Evolutionary conservation across 2,888 invertebrate genomes (phyloP).

Genomic region (Sarcophaga carnaria): DNA sequence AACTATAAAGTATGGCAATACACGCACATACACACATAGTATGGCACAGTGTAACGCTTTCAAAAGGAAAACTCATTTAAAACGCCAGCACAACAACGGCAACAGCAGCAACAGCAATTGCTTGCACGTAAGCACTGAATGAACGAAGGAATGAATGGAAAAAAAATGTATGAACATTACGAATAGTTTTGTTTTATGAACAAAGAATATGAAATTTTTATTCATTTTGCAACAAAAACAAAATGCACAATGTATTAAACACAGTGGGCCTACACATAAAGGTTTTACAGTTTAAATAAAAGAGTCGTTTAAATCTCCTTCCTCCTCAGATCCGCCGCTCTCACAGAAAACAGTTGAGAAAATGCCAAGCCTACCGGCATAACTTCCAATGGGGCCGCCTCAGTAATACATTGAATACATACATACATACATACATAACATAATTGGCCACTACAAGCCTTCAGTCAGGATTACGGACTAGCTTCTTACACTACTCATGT

Average conservation of each 20-base stretch:
- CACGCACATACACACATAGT: neutral
- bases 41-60: neutral
- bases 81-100: neutral
- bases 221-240: neutral
- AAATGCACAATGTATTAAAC: neutral
- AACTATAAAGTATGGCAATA: neutral
- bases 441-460: too few relatives aligned
- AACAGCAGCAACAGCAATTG: conserved; percentile 15
- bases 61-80: neutral
- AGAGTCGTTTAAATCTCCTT: too few relatives aligned
- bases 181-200: conserved; percentile 15
- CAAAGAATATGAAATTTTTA: conserved; percentile 26
- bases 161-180: neutral
- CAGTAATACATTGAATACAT: too few relatives aligned
- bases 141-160: neutral
- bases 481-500: too few relatives aligned
- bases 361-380: too few relatives aligned
- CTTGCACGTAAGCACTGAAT: conserved; percentile 22
- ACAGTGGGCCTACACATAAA: neutral
- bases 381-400: too few relatives aligned
- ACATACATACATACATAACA: too few relatives aligned
- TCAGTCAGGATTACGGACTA: too few relatives aligned
- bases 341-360: too few relatives aligned
- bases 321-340: too few relatives aligned
- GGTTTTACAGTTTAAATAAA: too few relatives aligned